Conservation (phyloP, 2,888 invertebrate genomes). For the Nymphalis c-album region DNA sequence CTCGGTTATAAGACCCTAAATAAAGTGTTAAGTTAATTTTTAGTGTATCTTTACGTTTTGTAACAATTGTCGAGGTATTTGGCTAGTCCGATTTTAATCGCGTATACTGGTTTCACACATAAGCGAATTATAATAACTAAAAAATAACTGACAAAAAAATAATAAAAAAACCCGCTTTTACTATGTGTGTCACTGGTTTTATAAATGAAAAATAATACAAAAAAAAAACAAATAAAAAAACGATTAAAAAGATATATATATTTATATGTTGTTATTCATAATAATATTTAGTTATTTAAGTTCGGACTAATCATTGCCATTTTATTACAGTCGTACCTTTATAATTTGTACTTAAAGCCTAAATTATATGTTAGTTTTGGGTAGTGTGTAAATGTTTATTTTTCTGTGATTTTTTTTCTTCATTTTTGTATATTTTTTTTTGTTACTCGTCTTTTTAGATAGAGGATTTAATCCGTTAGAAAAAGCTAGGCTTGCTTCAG, state of each 20-base stretch:
- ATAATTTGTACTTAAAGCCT: slow-evolving; percentile 49
- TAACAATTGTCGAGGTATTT: slow-evolving; percentile 52
- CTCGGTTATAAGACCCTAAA: slow-evolving; percentile 49
- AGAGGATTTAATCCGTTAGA: slow-evolving; percentile 72
- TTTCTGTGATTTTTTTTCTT: slow-evolving; percentile 73
- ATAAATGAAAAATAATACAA: not conserved
- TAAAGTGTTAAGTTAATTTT: slow-evolving; percentile 33
- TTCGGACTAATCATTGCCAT: slow-evolving; percentile 74
- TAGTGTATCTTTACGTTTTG: slow-evolving; percentile 31
- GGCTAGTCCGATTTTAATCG: slow-evolving; percentile 67
- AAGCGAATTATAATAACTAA: not conserved
- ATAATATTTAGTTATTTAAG: slow-evolving; percentile 21
- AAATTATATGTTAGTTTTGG: slow-evolving; percentile 48
- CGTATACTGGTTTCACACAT: slow-evolving; percentile 24
- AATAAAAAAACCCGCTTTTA: not conserved
- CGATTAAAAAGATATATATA: slow-evolving; percentile 13
- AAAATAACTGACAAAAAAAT: not conserved
- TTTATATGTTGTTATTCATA: slow-evolving; percentile 24
- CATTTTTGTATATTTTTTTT: slow-evolving; percentile 52
- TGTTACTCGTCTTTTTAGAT: slow-evolving; percentile 50
- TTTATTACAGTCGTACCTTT: slow-evolving; percentile 62
- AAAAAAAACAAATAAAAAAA: slow-evolving; percentile 19
- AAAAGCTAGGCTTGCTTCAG: slow-evolving; percentile 59
- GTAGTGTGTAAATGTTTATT: slow-evolving; percentile 63
- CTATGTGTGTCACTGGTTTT: slow-evolving; percentile 11